Evolutionary conservation across 64 coral and sea anemone species (phyloP), one percentile per base, ranked within the genome.

Genomic region (Astreopora myriophthalma): DNA sequence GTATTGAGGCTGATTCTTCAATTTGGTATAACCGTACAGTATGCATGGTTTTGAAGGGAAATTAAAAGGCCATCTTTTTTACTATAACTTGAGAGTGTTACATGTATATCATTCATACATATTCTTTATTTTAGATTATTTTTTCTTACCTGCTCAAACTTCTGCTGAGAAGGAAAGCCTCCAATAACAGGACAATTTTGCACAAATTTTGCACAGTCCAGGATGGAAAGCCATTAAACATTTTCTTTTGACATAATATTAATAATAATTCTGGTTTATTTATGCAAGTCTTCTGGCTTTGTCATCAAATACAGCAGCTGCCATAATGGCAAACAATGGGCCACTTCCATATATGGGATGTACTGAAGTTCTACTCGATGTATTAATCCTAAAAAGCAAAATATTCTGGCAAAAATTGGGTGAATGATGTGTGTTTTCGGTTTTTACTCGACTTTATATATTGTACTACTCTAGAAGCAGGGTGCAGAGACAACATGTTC

Each of bases 331-430:
- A 61, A 83, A 94, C 92, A 94, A 94, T 94, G 80, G 92, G 17
- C 65, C 34, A 93, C 51, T 61, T 67, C 92, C 92, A 94, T 94
- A 94, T 94, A 81, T 94, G 92, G 92, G 3, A 28, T 68, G 55
- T 75, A 88, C 79, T 88, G 57, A 88, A 61, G 68, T 73, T 94
- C 42, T 62, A 55, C 60, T 72, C 42, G 34, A 61, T 38, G 44
- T 83, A 81, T 49, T 74, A 35, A 80, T 79, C 75, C 69, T 73
- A 40, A 71, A n/a, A 88, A 82, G 74, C 69, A 94, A 88, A 94
- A 88, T 88, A 67, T 80, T 88, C 70, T 27, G 63, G 74, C 65
- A 88, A 80, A 75, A 88, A 88, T 88, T 73, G 24, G 74, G 34
- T 38, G 35, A 60, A 87, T 72, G 77, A 94, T 94, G 92, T 72